Base-by-base conservation (phyloP, 2,113 vertebrate genomes). In the Oenanthe oenanthe region DNA sequence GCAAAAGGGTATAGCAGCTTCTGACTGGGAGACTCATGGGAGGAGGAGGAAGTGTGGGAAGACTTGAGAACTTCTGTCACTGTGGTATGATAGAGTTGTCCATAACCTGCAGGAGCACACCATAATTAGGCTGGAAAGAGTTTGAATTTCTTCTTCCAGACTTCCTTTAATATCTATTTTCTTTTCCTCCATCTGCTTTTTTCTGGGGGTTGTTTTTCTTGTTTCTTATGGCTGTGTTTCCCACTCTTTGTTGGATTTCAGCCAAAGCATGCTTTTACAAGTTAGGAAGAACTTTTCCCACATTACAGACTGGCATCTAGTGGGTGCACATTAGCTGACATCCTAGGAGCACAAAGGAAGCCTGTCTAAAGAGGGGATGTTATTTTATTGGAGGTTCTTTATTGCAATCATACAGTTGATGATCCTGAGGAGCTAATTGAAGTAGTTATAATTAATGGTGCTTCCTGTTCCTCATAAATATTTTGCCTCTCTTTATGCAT, bases 181-280 rank as follows among this genome's bases (percentile, higher is more conserved):
- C 70, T 95, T 97, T 94, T 77, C 87, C 81, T 94, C 91, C 66
- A 82, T 61, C 45, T 4, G 4, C 58, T 34, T 87, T 95, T 89
- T 92, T 91, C 66, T 70, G 50, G 50, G 65, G 42, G 82, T 89
- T 87, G 26, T 95, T 96, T 95, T 95, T 88, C 77, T 87, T 89
- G 24, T 91, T 95, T 92, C 87, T 84, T 89, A 91, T 38, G 36
- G 28, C 77, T 96, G 48, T 47, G 28, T 89, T 93, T 95, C 71
- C 50, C 71, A 91, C 71, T 89, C 62, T 45, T 22, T 65, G n/a
- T 28, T 97, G 89, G 89, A 89, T 78, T 94, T 95, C 57, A 92
- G 73, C 77, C 93, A 95, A 84, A 72, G 25, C 8, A 53, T 21
- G 42, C 65, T 87, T 95, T 89, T 84, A 53, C 34, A 81, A 58